phyloP scores from a whole-genome alignment of 1,140 invertebrate species.

The Temnothorax curvispinosus region DNA sequence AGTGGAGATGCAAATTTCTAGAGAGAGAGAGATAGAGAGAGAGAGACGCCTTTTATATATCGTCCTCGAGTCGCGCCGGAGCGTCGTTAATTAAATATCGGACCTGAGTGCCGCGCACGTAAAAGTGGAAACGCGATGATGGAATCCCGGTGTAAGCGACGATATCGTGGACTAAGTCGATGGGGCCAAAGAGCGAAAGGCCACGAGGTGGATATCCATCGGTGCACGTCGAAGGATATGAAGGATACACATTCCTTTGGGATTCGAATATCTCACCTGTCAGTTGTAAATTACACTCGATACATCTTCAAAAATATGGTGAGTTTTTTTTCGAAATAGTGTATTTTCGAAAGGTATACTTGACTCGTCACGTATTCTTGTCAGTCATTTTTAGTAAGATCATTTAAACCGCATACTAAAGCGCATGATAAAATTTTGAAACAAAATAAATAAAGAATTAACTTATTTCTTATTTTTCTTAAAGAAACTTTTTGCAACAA shows the following conservation, averaged over 20 bases:
- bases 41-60: constrained; percentile 57
- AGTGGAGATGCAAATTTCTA: constrained; percentile 57
- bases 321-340: neutral
- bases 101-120: constrained; percentile 36
- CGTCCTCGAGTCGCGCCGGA: constrained; percentile 37
- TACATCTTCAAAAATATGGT: constrained; percentile 29
- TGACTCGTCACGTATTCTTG: neutral
- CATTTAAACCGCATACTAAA: neutral
- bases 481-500: neutral
- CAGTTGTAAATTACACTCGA: constrained; percentile 39
- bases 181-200: constrained; percentile 17
- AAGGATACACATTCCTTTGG: constrained; percentile 21
- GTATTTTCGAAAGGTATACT: neutral
- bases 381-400: neutral
- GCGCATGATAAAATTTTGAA: neutral
- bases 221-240: constrained; percentile 26
- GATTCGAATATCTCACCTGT: constrained; percentile 43
- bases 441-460: neutral
- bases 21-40: constrained; percentile 42
- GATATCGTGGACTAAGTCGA: constrained; percentile 52
- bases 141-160: constrained; percentile 38
- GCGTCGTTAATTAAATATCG: constrained; percentile 60
- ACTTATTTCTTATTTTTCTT: neutral
- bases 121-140: constrained; percentile 57
- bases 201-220: neutral